phyloP scores from a whole-genome alignment of 2,888 invertebrate genomes.

The Ptilodon capucinus region DNA sequence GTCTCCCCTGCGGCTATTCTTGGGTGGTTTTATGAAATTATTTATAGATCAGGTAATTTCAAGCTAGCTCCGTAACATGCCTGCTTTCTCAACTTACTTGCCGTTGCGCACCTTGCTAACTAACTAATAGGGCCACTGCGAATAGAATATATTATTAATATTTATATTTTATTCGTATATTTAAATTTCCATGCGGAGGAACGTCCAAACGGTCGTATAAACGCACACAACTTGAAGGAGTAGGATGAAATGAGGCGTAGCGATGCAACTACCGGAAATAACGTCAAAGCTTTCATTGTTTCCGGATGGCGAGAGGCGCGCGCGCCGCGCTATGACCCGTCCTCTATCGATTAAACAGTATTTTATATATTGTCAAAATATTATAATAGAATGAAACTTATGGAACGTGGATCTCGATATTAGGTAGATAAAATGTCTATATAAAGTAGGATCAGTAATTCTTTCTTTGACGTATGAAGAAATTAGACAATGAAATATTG shows the following conservation, averaged over 20 bases:
- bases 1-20: neutral
- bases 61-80: neutral
- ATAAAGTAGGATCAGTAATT: no score
- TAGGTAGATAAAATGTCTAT: no score
- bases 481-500: no score
- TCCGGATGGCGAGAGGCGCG: slow-evolving; percentile 41
- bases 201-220: slow-evolving; percentile 1
- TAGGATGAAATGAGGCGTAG: slow-evolving; percentile 60
- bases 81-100: neutral
- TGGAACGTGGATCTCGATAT: slow-evolving; percentile 40
- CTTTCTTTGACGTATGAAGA: no score
- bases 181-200: neutral
- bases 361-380: slow-evolving; percentile 33
- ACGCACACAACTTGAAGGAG: slow-evolving; percentile 45
- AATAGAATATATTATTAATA: neutral
- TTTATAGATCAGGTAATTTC: neutral
- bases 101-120: neutral
- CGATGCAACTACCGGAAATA: slow-evolving; percentile 66
- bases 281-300: slow-evolving; percentile 67
- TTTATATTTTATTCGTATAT: no score
- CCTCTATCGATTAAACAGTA: slow-evolving; percentile 42
- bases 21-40: neutral
- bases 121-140: neutral
- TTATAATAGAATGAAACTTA: slow-evolving; percentile 52
- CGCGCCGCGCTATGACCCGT: slow-evolving; percentile 38